A percentile compares a stretch with the other conserved stretches of the same genome.
These are phyloP conservation scores for Antechinus stuartii DNA, from an alignment of 2,113 vertebrate genomes.

Conservation along the genomic window DNA sequence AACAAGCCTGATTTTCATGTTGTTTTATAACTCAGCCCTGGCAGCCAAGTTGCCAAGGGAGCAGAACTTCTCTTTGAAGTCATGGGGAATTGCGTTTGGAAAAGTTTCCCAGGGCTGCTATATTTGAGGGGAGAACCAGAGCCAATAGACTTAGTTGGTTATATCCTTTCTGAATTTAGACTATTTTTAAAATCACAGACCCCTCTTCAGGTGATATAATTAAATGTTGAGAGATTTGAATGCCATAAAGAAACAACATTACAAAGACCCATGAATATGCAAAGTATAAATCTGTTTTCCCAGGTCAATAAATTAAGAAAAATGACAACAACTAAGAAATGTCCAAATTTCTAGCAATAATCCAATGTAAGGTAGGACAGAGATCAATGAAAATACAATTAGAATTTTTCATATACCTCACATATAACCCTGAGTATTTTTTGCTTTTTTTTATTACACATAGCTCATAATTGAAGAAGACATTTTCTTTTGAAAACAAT, in stretches of 20 bases:
- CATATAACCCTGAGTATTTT: conserved; percentile 72
- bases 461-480: conserved; percentile 70
- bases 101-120: neutral
- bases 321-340: conserved; percentile 49
- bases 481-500: conserved; percentile 56
- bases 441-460: conserved; percentile 68
- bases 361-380: conserved; percentile 52
- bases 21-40: conserved; percentile 24
- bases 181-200: neutral
- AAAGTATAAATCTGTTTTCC: conserved; percentile 76
- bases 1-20: neutral
- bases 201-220: conserved; percentile 38
- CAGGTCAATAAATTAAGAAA: conserved; percentile 75
- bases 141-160: neutral
- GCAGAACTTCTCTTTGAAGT: neutral
- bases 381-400: conserved; percentile 73
- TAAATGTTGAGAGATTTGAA: conserved; percentile 54
- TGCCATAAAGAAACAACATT: conserved; percentile 39
- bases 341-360: conserved; percentile 60
- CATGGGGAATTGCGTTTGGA: neutral
- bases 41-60: neutral
- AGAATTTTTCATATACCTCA: conserved; percentile 58
- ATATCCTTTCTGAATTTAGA: conserved; percentile 41
- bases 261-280: conserved; percentile 67
- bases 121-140: neutral